These are phyloP conservation scores for Allophyes oxyacanthae DNA, from an alignment of 2,888 invertebrate genomes.

Conservation along the genomic window DNA sequence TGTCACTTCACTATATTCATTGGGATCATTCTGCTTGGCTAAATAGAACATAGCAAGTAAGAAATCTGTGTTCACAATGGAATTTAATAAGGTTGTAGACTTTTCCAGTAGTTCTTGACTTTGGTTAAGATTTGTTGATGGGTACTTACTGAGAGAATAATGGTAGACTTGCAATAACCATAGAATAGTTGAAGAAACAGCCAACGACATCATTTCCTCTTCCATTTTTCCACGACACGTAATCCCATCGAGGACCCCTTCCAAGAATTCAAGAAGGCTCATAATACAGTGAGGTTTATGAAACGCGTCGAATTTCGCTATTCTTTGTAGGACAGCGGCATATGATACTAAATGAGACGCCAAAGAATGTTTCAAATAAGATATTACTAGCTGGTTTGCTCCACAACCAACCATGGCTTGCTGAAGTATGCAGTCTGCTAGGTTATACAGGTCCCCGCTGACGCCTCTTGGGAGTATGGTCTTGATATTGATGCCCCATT, in stretches of 20 bases:
- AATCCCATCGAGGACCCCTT: constrained; percentile 90
- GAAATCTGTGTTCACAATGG: constrained; percentile 92
- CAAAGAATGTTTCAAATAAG: constrained; percentile 97
- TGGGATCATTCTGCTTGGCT: constrained; percentile 94
- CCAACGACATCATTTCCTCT: constrained; percentile 94
- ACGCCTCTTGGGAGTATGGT: constrained; percentile 96
- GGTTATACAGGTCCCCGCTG: constrained; percentile 97
- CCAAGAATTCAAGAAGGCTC: constrained; percentile 95
- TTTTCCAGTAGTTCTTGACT: constrained; percentile 91
- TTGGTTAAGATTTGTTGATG: constrained; percentile 84
- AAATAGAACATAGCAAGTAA: constrained; percentile 95
- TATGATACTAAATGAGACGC: constrained; percentile 97
- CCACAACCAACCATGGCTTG: constrained; percentile 98
- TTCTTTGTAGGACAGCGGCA: constrained; percentile 95
- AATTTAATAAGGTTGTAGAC: constrained; percentile 91
- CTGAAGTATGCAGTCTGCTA: constrained; percentile 97
- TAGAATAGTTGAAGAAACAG: constrained; percentile 94
- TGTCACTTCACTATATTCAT: constrained; percentile 90
- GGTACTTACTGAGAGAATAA: constrained; percentile 83
- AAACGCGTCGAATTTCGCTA: constrained; percentile 96
- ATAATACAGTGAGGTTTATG: constrained; percentile 96
- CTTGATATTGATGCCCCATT: constrained; percentile 99
- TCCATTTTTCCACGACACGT: constrained; percentile 95
- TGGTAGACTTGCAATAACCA: constrained; percentile 95
- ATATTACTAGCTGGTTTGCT: constrained; percentile 96